Evolutionary conservation across 2,113 vertebrate species (phyloP).

Genomic region (Mobula birostris): DNA sequence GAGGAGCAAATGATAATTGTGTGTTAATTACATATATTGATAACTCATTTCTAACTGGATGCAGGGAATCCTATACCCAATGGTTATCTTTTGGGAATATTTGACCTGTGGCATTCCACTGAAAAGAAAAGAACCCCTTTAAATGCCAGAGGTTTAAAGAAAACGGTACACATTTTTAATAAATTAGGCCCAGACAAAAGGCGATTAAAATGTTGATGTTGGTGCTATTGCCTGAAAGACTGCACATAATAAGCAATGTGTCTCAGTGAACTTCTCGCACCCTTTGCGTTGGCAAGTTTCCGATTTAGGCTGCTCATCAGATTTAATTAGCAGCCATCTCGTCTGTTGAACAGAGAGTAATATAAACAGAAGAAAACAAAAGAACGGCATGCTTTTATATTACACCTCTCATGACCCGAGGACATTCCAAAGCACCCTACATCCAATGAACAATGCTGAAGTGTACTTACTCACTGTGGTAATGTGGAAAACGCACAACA

Average conservation of each 20-base stretch:
- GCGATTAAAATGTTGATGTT: not conserved
- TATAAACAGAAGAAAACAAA: not conserved
- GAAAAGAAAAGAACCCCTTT: not conserved
- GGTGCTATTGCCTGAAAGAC: not conserved
- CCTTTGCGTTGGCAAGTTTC: not conserved
- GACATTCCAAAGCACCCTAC: not conserved
- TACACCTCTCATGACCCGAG: not conserved
- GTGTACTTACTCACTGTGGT: no score
- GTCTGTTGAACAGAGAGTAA: not conserved
- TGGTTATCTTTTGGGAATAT: not conserved
- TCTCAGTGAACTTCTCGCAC: conserved; percentile 2
- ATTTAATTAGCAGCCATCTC: not conserved
- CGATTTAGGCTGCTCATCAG: not conserved
- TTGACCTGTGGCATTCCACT: not conserved
- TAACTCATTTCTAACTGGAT: not conserved
- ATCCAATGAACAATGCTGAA: no score
- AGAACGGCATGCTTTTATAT: not conserved
- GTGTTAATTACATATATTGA: not conserved
- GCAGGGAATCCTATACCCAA: not conserved
- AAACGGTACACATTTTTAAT: not conserved
- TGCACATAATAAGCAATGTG: not conserved
- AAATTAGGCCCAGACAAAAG: not conserved
- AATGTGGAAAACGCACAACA: no score
- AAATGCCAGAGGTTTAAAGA: not conserved
- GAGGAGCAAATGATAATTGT: not conserved